Conservation (phyloP, 2,797 vertebrate genomes). For the Astyanax mexicanus region DNA sequence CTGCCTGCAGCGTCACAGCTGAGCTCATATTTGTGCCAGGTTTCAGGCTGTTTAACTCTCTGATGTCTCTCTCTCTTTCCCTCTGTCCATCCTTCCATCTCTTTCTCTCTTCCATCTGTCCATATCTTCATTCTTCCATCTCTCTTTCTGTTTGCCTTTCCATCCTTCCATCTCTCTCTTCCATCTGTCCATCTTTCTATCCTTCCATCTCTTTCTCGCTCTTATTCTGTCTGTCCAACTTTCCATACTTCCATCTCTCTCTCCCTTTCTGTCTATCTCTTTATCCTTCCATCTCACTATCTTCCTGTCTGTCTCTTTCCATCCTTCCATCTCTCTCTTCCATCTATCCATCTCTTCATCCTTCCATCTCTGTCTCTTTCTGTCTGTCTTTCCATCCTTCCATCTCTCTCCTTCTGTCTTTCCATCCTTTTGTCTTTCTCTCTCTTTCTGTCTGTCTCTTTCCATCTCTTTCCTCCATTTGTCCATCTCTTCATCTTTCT, state of each 20-base stretch:
- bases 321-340: background rate
- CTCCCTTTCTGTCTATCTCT: background rate
- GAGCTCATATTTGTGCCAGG: conserved; percentile 58
- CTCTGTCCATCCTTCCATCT: background rate
- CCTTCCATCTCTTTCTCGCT: background rate
- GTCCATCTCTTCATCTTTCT: too few species aligned
- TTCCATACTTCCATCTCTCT: background rate
- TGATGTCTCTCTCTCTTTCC: conserved; percentile 13
- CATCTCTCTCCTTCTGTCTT: background rate
- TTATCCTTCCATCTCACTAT: too few species aligned
- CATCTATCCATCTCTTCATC: background rate
- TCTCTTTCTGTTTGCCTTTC: background rate
- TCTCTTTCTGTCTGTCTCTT: background rate
- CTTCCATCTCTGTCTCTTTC: background rate
- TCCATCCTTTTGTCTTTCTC: background rate
- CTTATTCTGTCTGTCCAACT: too few species aligned
- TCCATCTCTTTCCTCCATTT: background rate
- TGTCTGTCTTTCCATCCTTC: background rate
- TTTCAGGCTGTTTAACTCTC: conserved; percentile 53
- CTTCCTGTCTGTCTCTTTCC: background rate
- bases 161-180: background rate
- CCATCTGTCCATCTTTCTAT: background rate
- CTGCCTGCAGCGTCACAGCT: conserved; percentile 57
- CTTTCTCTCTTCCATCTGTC: background rate
- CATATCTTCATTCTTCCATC: too few species aligned